These are phyloP conservation scores for Pantherophis vulpinus DNA, from an alignment of 2,797 vertebrate species.

Conservation along the genomic window DNA sequence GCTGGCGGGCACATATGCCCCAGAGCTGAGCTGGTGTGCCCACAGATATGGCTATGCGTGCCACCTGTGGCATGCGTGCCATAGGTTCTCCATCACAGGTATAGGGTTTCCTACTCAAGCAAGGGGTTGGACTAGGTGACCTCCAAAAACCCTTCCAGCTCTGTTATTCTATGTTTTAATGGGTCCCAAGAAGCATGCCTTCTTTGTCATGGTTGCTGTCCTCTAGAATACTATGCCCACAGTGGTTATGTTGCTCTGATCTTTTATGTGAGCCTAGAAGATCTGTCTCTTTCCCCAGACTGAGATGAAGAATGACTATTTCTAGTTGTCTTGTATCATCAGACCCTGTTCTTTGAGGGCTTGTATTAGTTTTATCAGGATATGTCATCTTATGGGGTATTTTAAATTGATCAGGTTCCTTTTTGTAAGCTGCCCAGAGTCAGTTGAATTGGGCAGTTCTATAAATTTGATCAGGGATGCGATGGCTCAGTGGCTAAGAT, in stretches of 20 bases:
- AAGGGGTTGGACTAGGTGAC: neutral
- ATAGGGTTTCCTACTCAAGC: neutral
- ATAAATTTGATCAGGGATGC: neutral
- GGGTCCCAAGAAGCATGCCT: neutral
- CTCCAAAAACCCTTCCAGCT: neutral
- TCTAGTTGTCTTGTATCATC: neutral
- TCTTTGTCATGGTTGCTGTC: neutral
- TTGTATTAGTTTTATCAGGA: neutral
- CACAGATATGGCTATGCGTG: too few species aligned
- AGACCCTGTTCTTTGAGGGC: neutral
- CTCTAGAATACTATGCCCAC: neutral
- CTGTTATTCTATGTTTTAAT: neutral
- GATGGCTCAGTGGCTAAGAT: too few species aligned
- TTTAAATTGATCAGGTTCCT: neutral
- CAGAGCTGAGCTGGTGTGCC: too few species aligned
- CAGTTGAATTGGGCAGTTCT: neutral
- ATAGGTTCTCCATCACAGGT: neutral
- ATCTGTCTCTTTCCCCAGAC: neutral
- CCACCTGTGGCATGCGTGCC: too few species aligned
- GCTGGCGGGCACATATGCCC: too few species aligned
- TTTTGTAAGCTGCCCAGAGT: neutral
- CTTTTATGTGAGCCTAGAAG: neutral
- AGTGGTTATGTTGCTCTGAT: neutral
- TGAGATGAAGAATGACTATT: neutral
- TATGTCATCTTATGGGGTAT: neutral